phyloP scores from a whole-genome alignment of 2,797 vertebrate genomes.

The Diglossa cyanea region DNA sequence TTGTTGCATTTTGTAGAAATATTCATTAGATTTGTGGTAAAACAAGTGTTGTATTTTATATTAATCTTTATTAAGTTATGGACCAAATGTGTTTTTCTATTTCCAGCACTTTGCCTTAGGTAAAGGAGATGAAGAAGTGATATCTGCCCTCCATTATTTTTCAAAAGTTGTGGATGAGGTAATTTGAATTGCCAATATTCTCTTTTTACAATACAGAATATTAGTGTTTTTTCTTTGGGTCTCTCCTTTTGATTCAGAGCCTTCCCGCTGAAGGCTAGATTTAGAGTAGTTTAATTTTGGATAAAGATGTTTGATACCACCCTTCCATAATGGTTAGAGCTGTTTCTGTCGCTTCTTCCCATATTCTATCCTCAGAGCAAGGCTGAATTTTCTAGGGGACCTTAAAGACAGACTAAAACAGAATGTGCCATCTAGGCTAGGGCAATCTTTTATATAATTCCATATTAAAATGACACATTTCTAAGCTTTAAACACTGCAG shows the following conservation, averaged over 20 bases:
- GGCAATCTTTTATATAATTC: neutral
- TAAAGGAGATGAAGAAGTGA: slow-evolving; percentile 97
- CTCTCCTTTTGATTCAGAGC: neutral
- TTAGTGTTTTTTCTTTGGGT: neutral
- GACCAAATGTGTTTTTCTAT: slow-evolving; percentile 18
- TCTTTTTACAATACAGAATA: neutral
- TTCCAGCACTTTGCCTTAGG: slow-evolving; percentile 94
- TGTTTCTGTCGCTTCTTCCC: neutral
- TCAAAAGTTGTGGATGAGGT: slow-evolving; percentile 94
- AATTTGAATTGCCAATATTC: slow-evolving; percentile 32
- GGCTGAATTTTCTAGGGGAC: neutral
- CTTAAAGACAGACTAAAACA: neutral
- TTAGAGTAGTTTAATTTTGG: neutral
- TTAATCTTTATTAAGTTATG: neutral
- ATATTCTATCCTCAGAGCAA: neutral
- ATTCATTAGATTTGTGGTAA: neutral
- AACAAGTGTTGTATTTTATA: neutral
- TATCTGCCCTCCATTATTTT: slow-evolving; percentile 90
- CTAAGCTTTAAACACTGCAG: neutral
- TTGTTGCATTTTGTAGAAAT: neutral
- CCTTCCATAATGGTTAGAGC: neutral
- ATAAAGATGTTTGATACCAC: neutral
- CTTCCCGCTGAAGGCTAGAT: neutral
- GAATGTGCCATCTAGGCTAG: neutral
- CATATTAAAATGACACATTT: neutral